A percentile compares a stretch with the other conserved stretches of the same genome.
Evolutionary conservation across 1,140 invertebrate species (phyloP).

Genomic region (Ips nitidus): DNA sequence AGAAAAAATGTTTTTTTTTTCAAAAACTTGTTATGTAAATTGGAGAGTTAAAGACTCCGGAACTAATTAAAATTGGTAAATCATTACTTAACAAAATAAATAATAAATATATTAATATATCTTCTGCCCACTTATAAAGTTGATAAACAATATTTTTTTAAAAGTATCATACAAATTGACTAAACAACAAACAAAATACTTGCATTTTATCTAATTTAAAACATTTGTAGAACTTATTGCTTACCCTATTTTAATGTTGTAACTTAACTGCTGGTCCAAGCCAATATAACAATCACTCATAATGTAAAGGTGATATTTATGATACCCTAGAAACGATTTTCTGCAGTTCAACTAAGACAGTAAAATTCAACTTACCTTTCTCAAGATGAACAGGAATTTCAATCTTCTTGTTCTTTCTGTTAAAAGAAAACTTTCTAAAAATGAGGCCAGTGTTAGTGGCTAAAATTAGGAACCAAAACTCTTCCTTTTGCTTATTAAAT

Average conservation of each 20-base stretch:
- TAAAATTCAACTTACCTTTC: slow-evolving; percentile 35
- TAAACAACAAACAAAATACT: too few species aligned
- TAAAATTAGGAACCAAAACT: slow-evolving; percentile 92
- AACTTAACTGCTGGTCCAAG: slow-evolving; percentile 80
- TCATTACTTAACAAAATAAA: too few species aligned
- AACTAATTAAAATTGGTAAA: too few species aligned
- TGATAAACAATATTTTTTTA: too few species aligned
- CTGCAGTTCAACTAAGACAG: not conserved
- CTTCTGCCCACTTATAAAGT: too few species aligned
- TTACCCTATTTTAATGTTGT: slow-evolving; percentile 33
- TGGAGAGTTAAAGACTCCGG: too few species aligned
- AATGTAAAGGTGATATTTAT: slow-evolving; percentile 80
- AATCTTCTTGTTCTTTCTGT: slow-evolving; percentile 52
- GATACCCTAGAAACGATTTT: slow-evolving; percentile 60
- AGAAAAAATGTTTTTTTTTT: too few species aligned
- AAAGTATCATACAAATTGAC: too few species aligned
- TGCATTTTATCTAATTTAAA: too few species aligned
- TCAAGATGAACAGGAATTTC: slow-evolving; percentile 40
- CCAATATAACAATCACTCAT: slow-evolving; percentile 95
- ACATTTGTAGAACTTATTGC: too few species aligned
- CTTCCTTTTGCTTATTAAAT: slow-evolving; percentile 92
- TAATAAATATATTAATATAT: too few species aligned
- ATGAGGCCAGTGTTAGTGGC: slow-evolving; percentile 77
- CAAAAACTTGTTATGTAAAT: too few species aligned
- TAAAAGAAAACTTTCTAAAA: slow-evolving; percentile 77